These are phyloP conservation scores for Drosophila lacicola DNA, from an alignment of 2,888 invertebrate genomes.

Conservation along the genomic window DNA sequence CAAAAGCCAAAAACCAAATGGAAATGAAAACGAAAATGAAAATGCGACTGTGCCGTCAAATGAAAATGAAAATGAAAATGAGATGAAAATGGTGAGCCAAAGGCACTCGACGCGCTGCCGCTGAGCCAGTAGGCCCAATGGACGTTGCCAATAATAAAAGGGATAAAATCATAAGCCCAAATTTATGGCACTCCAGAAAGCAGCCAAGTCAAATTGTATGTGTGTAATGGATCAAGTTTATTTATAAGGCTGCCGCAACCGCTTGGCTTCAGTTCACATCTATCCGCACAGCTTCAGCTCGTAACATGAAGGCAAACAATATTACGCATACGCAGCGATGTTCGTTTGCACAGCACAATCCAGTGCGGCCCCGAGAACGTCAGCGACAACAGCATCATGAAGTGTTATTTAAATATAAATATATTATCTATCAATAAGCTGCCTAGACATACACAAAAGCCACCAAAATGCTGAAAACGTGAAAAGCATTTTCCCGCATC, in stretches of 20 bases:
- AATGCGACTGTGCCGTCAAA: constrained; percentile 29
- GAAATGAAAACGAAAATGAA: constrained; percentile 52
- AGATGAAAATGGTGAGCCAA: constrained; percentile 40
- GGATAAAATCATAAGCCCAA: constrained; percentile 78
- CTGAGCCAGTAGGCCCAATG: not conserved
- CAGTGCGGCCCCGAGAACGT: constrained; percentile 8
- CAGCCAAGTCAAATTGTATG: constrained; percentile 64
- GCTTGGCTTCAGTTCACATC: not conserved
- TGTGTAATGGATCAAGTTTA: constrained; percentile 78
- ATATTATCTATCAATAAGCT: constrained; percentile 78
- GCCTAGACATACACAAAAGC: constrained; percentile 45
- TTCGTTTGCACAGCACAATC: constrained; percentile 11
- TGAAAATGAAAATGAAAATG: constrained; percentile 42
- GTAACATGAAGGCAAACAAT: constrained; percentile 70
- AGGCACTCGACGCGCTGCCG: constrained; percentile 12
- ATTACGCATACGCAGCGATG: constrained; percentile 72
- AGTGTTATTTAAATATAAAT: constrained; percentile 80
- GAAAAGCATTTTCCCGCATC: constrained; percentile 71
- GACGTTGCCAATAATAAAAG: constrained; percentile 56
- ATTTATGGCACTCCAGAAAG: constrained; percentile 72
- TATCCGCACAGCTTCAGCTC: not conserved
- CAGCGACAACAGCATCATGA: constrained; percentile 67
- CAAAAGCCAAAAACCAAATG: constrained; percentile 65
- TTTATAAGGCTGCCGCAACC: constrained; percentile 63
- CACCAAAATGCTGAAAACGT: constrained; percentile 56